Percentiles rank a stretch among this genome's conserved stretches.
Conservation (phyloP, 1,140 invertebrate genomes). For the Neelides sp. region DNA sequence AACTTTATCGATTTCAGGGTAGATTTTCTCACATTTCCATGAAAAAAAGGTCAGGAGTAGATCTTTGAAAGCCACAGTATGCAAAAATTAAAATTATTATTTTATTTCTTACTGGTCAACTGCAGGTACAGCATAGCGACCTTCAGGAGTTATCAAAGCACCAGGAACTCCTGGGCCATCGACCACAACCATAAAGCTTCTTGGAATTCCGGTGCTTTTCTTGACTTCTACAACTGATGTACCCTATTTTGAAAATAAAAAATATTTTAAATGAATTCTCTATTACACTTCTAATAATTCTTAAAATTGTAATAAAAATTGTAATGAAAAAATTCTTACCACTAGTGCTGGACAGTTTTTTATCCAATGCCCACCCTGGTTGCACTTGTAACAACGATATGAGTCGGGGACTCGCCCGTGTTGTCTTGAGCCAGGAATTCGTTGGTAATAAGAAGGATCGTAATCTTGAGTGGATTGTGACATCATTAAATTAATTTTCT, state of each 20-base stretch:
- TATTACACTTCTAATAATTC: slow-evolving; percentile 13
- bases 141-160: slow-evolving; percentile 83
- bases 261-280: slow-evolving; percentile 1
- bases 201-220: slow-evolving; percentile 91
- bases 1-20: too few species aligned
- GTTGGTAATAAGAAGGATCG: slow-evolving; percentile 87
- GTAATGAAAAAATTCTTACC: slow-evolving; percentile 38
- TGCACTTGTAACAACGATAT: slow-evolving; percentile 86
- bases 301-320: slow-evolving; percentile 19
- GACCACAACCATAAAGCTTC: slow-evolving; percentile 87
- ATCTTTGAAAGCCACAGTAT: too few species aligned
- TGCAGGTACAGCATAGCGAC: slow-evolving; percentile 78
- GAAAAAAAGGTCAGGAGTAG: background rate
- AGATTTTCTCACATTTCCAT: background rate
- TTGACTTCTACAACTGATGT: slow-evolving; percentile 73
- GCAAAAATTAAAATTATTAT: too few species aligned
- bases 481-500: slow-evolving; percentile 96
- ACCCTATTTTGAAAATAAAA: slow-evolving; percentile 37
- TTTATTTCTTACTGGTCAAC: slow-evolving; percentile 86
- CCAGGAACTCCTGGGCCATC: slow-evolving; percentile 77
- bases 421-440: slow-evolving; percentile 71
- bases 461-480: slow-evolving; percentile 90
- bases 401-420: slow-evolving; percentile 72
- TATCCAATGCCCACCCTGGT: slow-evolving; percentile 87
- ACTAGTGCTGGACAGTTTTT: slow-evolving; percentile 69